Evolutionary conservation across 2,113 vertebrate species (phyloP).

Genomic region (Pituophis catenifer): DNA sequence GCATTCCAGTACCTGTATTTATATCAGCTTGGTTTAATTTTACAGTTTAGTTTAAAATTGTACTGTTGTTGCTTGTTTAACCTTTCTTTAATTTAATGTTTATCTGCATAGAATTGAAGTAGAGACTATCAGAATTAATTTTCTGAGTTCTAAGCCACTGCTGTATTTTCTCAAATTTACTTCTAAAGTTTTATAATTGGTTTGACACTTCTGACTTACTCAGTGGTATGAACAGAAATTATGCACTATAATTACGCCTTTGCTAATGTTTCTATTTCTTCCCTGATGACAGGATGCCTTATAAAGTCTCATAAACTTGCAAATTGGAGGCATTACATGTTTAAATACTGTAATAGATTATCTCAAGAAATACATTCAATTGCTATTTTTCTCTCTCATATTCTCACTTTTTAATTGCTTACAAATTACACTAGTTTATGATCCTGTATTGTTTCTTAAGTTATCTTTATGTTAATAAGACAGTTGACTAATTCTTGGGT

Average conservation of each 20-base stretch:
- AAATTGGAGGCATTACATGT: not conserved
- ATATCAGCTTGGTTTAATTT: not conserved
- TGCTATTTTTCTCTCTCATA: not conserved
- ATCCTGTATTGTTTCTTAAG: not conserved
- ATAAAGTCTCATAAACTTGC: not conserved
- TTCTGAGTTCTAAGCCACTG: conserved; percentile 38
- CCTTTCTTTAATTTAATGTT: conserved; percentile 23
- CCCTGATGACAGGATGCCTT: not conserved
- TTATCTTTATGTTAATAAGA: not conserved
- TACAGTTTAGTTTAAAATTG: not conserved
- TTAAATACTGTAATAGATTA: conserved; percentile 2
- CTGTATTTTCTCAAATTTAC: conserved; percentile 33
- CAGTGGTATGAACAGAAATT: conserved; percentile 31
- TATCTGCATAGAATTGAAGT: conserved; percentile 20
- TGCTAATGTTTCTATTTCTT: conserved; percentile 30
- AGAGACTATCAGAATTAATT: conserved; percentile 21
- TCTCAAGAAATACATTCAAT: not conserved
- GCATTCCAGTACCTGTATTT: not conserved
- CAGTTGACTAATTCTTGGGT: not conserved
- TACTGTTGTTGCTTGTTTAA: not conserved
- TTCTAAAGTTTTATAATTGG: not conserved
- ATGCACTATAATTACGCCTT: conserved; percentile 32
- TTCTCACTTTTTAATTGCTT: conserved; percentile 9
- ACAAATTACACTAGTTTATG: not conserved
- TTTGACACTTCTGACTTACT: conserved; percentile 26